Evolutionary conservation across 1,140 invertebrate genomes (phyloP), one percentile per base, ranked within the genome.

Genomic region (Pseudomyrmex flavicornis): DNA sequence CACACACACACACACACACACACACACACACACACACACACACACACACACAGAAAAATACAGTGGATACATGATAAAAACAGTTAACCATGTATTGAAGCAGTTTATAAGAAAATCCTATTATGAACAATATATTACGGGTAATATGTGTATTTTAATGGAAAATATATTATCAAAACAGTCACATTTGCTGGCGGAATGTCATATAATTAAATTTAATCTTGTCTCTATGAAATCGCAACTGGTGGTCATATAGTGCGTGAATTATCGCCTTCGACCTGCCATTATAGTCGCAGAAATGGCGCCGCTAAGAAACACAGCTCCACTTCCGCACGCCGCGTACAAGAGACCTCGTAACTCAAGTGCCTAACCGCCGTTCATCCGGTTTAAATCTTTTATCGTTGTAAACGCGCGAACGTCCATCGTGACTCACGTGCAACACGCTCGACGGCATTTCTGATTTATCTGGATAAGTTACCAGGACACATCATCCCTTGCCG

Each of bases 381-480:
- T 69, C 66, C 17, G n/a, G 5, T 10, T 35, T 17, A 86, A 77
- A 76, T 83, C 66, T 52, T 73, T 83, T 83, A 76, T 73, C 72
- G 46, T 69, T 44, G 20, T 26, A 44, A 46, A 58, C 79, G 58
- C 62, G 52, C 59, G 50, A 86, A 86, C 74, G 61, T 35, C 54
- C 66, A 48, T 77, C 54, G 70, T 62, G 59, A 58, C 68, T 82
- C 72, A 82, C 87, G 72, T 85, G 87, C 86, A 83, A 85, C 73
- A 86, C 62, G 62, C 83, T 84, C 68, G 74, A 79, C 77, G 66
- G 84, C 66, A 88, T 87, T 89, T 86, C 88, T 91, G 88, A 91
- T 90, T 91, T 91, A 91, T 91, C 90, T 70, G 86, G 87, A 85
- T 87, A 89, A 91, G 86, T 89, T 90, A 88, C 70, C 83, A 46